Percentiles rank a stretch among this genome's conserved stretches.
These are phyloP conservation scores for Chromis chromis DNA, from an alignment of 2,797 vertebrate genomes.

Conservation along the genomic window DNA sequence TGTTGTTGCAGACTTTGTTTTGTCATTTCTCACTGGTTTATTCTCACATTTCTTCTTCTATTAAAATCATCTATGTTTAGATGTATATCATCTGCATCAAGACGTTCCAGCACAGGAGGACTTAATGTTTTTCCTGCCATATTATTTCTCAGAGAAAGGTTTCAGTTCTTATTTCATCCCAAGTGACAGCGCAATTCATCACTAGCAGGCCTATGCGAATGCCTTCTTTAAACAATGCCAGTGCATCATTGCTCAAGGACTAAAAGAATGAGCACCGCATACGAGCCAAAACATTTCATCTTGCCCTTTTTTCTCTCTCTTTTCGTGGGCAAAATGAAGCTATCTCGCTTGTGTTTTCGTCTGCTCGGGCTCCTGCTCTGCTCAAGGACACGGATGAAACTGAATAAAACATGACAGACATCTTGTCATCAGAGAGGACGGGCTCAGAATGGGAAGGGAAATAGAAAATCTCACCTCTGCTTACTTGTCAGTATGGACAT, in stretches of 20 bases:
- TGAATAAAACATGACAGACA: constrained; percentile 78
- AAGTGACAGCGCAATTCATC: constrained; percentile 77
- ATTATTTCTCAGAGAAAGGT: constrained; percentile 53
- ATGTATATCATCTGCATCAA: constrained; percentile 54
- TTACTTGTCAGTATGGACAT: constrained; percentile 41
- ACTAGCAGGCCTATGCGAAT: constrained; percentile 59
- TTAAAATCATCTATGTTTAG: constrained; percentile 42
- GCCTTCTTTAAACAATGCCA: constrained; percentile 66
- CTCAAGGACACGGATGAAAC: constrained; percentile 70
- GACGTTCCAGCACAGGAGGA: constrained; percentile 40
- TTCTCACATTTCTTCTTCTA: constrained; percentile 19
- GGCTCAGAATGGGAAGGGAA: constrained; percentile 54
- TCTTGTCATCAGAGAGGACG: constrained; percentile 59
- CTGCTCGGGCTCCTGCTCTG: constrained; percentile 44
- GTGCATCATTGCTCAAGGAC: constrained; percentile 71
- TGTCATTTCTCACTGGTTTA: neutral
- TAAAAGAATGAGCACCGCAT: constrained; percentile 59
- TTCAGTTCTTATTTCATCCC: constrained; percentile 72
- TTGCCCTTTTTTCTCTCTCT: constrained; percentile 15
- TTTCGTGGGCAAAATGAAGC: constrained; percentile 62
- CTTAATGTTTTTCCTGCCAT: constrained; percentile 28
- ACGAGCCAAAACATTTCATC: constrained; percentile 54
- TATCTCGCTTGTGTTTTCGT: constrained; percentile 58
- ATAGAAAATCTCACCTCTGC: constrained; percentile 64
- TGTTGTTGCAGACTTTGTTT: constrained; percentile 21